Conservation (phyloP, 2,888 invertebrate genomes). For the Anagyrus pseudococci region DNA sequence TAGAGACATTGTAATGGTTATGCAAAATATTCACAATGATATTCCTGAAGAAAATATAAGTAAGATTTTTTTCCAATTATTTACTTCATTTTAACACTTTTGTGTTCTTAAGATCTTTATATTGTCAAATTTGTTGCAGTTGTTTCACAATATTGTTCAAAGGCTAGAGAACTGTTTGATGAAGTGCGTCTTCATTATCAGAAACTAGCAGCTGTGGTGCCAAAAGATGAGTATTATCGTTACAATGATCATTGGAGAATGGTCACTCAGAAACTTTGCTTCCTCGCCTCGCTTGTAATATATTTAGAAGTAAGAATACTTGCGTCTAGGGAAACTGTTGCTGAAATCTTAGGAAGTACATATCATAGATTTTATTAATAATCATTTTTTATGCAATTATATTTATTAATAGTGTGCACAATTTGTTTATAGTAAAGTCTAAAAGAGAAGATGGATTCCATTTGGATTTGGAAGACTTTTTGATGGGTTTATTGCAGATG, state of each 20-base stretch:
- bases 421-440: conserved; percentile 68
- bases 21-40: conserved; percentile 83
- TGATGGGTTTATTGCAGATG: conserved; percentile 82
- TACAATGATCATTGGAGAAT: conserved; percentile 90
- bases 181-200: conserved; percentile 71
- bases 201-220: conserved; percentile 72
- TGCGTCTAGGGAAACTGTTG: conserved; percentile 76
- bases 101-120: conserved; percentile 4
- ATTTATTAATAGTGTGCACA: not conserved
- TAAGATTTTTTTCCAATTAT: conserved; percentile 48
- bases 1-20: conserved; percentile 77
- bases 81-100: conserved; percentile 33
- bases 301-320: conserved; percentile 83
- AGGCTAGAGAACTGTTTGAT: conserved; percentile 72
- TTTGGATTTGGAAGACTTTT: conserved; percentile 88
- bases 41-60: conserved; percentile 72
- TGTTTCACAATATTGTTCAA: conserved; percentile 71
- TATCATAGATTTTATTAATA: not conserved
- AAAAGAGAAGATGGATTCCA: conserved; percentile 80
- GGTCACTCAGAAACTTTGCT: conserved; percentile 81
- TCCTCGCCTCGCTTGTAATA: conserved; percentile 77
- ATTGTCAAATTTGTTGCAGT: conserved; percentile 44
- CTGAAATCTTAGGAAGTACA: conserved; percentile 78
- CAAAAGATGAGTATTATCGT: conserved; percentile 81
- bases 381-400: conserved; percentile 28